Percentiles rank a stretch among this genome's conserved stretches.
phyloP scores from a whole-genome alignment of 2,113 vertebrate genomes.

The Pristiophorus japonicus region DNA sequence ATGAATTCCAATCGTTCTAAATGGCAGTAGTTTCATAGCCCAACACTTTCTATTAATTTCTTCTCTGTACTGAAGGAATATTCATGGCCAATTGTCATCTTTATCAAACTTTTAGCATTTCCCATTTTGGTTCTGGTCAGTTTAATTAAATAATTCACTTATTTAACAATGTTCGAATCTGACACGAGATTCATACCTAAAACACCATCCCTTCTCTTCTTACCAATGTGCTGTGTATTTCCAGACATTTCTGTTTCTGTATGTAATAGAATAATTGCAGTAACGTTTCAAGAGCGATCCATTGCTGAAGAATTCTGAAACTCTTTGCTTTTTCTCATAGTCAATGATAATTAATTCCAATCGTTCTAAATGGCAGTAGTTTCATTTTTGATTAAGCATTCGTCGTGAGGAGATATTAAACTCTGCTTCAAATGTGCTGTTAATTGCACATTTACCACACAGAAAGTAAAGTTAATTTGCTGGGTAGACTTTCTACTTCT shows the following conservation, averaged over 20 bases:
- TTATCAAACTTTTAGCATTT: background rate
- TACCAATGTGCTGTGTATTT: background rate
- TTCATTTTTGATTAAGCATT: background rate
- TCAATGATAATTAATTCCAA: background rate
- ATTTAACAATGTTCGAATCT: background rate
- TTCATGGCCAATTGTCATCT: background rate
- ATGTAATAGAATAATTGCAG: background rate
- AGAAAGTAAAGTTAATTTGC: background rate
- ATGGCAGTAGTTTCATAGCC: background rate
- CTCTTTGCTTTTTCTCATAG: background rate
- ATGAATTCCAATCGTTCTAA: background rate
- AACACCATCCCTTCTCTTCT: background rate
- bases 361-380: background rate
- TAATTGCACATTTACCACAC: background rate
- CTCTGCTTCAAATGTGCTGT: background rate
- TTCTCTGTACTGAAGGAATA: background rate
- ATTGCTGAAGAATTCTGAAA: background rate
- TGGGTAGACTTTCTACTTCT: background rate
- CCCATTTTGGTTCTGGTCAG: background rate
- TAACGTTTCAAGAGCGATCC: background rate
- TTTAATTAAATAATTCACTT: slow-evolving; percentile 8
- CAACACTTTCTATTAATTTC: slow-evolving; percentile 9
- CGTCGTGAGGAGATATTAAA: background rate
- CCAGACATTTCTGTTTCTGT: background rate
- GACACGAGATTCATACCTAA: background rate